phyloP scores from a whole-genome alignment of 1,140 invertebrate genomes.

The Megathymus violae region DNA sequence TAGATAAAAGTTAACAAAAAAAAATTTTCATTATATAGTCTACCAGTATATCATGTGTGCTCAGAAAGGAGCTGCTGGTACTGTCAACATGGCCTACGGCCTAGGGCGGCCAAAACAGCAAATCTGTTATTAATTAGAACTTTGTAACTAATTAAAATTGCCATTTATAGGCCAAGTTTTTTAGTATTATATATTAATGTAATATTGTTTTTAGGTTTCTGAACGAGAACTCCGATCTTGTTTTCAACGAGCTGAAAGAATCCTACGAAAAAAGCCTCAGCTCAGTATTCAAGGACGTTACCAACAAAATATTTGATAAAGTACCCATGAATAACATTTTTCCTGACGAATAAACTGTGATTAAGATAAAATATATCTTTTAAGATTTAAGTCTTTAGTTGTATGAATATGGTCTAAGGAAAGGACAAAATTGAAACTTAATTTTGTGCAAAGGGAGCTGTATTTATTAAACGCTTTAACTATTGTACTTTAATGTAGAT shows the following conservation, averaged over 20 bases:
- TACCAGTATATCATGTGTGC: no score
- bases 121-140: no score
- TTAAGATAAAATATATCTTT: background rate
- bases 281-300: slow-evolving; percentile 85
- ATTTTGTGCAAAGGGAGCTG: slow-evolving; percentile 35
- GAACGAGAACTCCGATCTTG: slow-evolving; percentile 87
- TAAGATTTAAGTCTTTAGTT: slow-evolving; percentile 13
- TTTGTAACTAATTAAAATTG: no score
- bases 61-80: no score
- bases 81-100: no score
- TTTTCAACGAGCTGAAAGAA: slow-evolving; percentile 86
- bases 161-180: no score
- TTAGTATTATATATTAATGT: no score
- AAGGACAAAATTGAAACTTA: slow-evolving; percentile 23
- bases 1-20: no score
- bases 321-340: slow-evolving; percentile 87
- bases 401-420: slow-evolving; percentile 35
- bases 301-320: slow-evolving; percentile 86
- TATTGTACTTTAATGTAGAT: slow-evolving; percentile 38
- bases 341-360: slow-evolving; percentile 65
- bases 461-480: slow-evolving; percentile 65
- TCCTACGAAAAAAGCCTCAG: slow-evolving; percentile 86
- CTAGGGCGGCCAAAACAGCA: no score
- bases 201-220: slow-evolving; percentile 84
- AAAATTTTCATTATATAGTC: no score